phyloP scores from a whole-genome alignment of 1,140 invertebrate genomes.

The Musca domestica region DNA sequence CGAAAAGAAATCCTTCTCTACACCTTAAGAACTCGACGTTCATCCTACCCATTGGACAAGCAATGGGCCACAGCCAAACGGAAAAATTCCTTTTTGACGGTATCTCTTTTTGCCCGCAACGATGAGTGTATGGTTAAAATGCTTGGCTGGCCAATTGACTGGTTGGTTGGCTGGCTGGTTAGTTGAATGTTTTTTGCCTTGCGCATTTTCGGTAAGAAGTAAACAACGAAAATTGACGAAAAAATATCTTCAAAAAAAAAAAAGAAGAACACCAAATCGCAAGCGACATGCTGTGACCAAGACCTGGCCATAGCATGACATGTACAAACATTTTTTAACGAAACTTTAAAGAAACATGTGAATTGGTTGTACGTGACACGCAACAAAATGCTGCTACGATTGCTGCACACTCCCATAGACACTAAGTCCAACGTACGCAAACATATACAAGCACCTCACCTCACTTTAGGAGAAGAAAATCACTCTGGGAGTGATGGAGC shows the following conservation, averaged over 20 bases:
- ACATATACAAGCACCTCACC: too few relatives aligned
- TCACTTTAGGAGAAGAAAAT: too few relatives aligned
- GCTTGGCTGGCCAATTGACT: background rate
- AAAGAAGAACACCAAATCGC: too few relatives aligned
- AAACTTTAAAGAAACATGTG: conserved; percentile 48
- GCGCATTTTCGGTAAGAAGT: background rate
- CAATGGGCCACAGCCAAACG: too few relatives aligned
- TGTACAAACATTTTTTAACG: conserved; percentile 43
- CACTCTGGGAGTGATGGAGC: too few relatives aligned
- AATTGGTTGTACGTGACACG: conserved; percentile 53
- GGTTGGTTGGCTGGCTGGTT: background rate
- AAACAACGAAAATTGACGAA: background rate
- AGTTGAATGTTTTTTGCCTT: background rate
- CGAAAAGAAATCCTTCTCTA: background rate
- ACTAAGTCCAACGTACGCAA: too few relatives aligned
- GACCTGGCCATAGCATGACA: conserved; percentile 9
- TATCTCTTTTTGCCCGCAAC: too few relatives aligned
- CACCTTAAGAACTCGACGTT: too few relatives aligned
- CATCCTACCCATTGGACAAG: too few relatives aligned
- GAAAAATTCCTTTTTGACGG: too few relatives aligned
- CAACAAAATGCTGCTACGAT: conserved; percentile 29
- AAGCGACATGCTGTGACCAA: conserved; percentile 18
- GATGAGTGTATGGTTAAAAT: too few relatives aligned
- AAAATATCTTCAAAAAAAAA: background rate
- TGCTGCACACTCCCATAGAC: too few relatives aligned